These are phyloP conservation scores for Ctenosaura bakeri DNA, from an alignment of 2,797 vertebrate species.

Conservation along the genomic window DNA sequence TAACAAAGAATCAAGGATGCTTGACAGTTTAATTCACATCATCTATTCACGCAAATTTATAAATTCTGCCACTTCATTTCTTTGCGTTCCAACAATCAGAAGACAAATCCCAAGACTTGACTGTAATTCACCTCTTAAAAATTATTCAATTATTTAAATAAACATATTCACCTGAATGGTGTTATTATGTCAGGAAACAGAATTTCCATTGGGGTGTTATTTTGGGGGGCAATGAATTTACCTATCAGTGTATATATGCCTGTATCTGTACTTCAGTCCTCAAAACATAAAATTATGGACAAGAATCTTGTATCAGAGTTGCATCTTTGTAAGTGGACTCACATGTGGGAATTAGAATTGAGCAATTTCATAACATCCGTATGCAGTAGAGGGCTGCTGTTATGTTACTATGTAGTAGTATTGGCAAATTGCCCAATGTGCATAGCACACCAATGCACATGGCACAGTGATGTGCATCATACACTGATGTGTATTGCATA, in stretches of 20 bases:
- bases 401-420: too few relatives aligned
- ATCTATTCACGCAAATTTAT: neutral
- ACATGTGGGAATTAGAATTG: too few relatives aligned
- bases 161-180: neutral
- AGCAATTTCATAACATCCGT: too few relatives aligned
- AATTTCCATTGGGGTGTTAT: too few relatives aligned
- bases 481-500: too few relatives aligned
- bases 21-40: neutral
- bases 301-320: too few relatives aligned
- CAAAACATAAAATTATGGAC: neutral
- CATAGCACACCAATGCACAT: too few relatives aligned
- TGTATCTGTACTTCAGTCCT: neutral
- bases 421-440: too few relatives aligned
- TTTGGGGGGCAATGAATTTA: neutral
- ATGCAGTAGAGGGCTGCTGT: too few relatives aligned
- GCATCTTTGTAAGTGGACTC: too few relatives aligned
- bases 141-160: neutral
- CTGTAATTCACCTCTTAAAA: neutral
- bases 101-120: neutral
- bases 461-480: too few relatives aligned
- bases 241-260: neutral
- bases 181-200: neutral
- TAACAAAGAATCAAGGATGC: neutral
- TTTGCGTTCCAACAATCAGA: neutral
- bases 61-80: neutral